Conservation (phyloP, 1,140 invertebrate species). For the Leptinotarsa lineolata region DNA sequence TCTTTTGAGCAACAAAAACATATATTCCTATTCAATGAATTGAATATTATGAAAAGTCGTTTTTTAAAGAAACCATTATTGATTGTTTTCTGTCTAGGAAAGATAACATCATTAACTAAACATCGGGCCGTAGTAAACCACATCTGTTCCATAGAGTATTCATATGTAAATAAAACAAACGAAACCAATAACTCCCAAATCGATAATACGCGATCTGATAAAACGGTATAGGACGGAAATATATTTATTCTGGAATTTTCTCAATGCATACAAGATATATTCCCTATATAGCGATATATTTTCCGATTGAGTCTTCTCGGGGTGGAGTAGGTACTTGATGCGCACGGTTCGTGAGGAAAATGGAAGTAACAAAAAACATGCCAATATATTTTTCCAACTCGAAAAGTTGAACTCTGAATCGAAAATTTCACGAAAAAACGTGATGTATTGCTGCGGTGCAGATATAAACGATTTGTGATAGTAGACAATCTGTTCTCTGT, state of each 20-base stretch:
- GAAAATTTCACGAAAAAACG: neutral
- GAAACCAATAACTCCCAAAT: neutral
- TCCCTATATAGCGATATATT: neutral
- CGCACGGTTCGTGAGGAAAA: neutral
- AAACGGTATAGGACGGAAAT: neutral
- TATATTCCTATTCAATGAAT: no score
- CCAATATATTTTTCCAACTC: neutral
- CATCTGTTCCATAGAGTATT: neutral
- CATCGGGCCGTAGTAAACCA: no score
- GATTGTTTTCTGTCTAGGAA: no score
- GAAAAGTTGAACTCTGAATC: neutral
- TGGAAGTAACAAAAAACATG: neutral
- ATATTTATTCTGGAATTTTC: neutral
- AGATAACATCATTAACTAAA: no score
- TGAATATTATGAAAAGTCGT: no score
- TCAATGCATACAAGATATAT: neutral
- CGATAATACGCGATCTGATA: constrained; percentile 6
- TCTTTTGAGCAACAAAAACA: no score
- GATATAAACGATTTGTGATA: no score
- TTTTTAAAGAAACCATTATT: no score
- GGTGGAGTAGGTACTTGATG: neutral
- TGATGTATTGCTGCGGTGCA: neutral
- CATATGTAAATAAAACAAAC: neutral
- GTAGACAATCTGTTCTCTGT: no score
- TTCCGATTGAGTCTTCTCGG: neutral